Evolutionary conservation across 2,113 vertebrate species (phyloP).

Genomic region (Heptranchias perlo): DNA sequence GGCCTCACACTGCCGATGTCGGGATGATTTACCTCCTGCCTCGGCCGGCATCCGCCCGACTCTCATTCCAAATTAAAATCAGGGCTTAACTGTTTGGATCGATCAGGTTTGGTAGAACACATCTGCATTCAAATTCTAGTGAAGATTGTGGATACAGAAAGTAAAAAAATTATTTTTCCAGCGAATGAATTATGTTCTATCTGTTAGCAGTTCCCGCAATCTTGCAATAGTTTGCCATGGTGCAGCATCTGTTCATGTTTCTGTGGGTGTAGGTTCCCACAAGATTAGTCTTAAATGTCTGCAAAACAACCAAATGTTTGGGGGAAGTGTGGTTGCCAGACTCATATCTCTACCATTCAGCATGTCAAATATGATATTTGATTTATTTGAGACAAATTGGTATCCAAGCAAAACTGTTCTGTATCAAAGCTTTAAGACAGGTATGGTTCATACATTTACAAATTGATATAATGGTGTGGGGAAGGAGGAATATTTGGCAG

Average conservation of each 20-base stretch:
- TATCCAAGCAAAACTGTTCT: not conserved
- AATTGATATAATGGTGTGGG: not conserved
- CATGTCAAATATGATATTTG: constrained; percentile 25
- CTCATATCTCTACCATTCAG: not conserved
- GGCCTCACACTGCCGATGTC: too few relatives aligned
- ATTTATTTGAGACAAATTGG: constrained; percentile 1
- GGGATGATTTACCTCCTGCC: too few relatives aligned
- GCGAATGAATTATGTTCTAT: not conserved
- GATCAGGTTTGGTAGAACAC: not conserved
- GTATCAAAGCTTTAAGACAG: not conserved
- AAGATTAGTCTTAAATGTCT: not conserved
- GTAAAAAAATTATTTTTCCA: not conserved
- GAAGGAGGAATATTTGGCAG: not conserved
- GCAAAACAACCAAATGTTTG: constrained; percentile 3
- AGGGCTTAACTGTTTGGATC: not conserved
- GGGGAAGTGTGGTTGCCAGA: not conserved
- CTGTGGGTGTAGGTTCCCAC: not conserved
- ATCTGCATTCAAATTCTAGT: too few relatives aligned
- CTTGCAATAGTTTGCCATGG: not conserved
- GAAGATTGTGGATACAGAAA: not conserved
- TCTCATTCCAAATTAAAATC: not conserved
- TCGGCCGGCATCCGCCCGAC: not conserved
- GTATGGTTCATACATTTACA: not conserved
- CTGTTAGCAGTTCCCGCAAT: not conserved
- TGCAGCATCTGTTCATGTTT: not conserved